Evolutionary conservation across 2,797 vertebrate genomes (phyloP).

Genomic region (Siniperca obscura): DNA sequence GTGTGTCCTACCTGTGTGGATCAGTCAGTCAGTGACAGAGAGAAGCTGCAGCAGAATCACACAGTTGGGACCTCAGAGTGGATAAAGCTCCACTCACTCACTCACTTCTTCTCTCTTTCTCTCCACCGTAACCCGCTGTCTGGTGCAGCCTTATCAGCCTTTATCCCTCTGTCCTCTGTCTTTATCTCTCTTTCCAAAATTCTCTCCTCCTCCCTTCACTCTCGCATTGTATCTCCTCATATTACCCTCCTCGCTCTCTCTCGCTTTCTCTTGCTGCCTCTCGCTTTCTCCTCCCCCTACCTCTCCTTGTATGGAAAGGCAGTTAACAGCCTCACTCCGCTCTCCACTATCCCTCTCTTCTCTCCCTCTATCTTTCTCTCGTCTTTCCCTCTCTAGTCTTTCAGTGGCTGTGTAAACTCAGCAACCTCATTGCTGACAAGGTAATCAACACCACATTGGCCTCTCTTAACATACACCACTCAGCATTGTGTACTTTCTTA

Average conservation of each 20-base stretch:
- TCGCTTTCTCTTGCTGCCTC: conserved; percentile 41
- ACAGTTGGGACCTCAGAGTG: conserved; percentile 35
- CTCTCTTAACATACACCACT: conserved; percentile 44
- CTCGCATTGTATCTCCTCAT: conserved; percentile 60
- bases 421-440: conserved; percentile 72
- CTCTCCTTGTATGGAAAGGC: conserved; percentile 84
- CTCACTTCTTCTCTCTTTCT: conserved; percentile 44
- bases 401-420: conserved; percentile 66
- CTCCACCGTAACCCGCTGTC: conserved; percentile 37
- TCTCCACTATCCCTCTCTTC: conserved; percentile 58
- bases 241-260: conserved; percentile 58
- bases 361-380: conserved; percentile 44
- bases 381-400: conserved; percentile 37
- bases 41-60: conserved; percentile 62
- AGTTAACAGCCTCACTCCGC: conserved; percentile 71
- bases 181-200: conserved; percentile 71
- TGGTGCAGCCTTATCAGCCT: conserved; percentile 71
- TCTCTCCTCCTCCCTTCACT: conserved; percentile 71
- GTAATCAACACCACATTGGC: conserved; percentile 75
- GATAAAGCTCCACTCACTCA: conserved; percentile 53
- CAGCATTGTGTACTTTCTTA: conserved; percentile 60
- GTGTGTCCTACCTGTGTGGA: conserved; percentile 80
- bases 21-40: conserved; percentile 61
- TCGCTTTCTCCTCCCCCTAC: conserved; percentile 73
- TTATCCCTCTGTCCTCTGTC: conserved; percentile 60